Percentiles rank a stretch among this genome's conserved stretches.
Evolutionary conservation across 2,888 invertebrate genomes (phyloP).

Genomic region (Yponomeuta malinellus): DNA sequence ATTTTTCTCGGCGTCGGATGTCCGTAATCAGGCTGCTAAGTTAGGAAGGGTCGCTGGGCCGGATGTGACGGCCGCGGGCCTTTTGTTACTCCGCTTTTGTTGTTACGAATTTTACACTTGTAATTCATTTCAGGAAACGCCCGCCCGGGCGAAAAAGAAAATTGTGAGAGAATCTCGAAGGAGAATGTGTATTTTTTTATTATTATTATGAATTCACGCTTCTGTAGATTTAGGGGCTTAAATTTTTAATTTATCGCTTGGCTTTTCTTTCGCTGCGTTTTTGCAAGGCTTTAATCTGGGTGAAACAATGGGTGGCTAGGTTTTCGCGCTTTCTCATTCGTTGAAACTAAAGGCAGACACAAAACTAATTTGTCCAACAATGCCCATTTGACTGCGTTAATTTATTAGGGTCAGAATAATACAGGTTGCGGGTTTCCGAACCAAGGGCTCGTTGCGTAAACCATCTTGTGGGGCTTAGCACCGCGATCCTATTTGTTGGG

Average conservation of each 20-base stretch:
- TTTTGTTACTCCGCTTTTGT: constrained; percentile 74
- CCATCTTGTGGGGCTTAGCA: constrained; percentile 46
- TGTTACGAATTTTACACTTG: constrained; percentile 76
- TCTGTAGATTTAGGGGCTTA: constrained; percentile 46
- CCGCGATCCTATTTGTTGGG: constrained; percentile 61
- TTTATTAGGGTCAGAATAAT: constrained; percentile 75
- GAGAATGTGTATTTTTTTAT: constrained; percentile 57
- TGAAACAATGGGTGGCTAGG: background rate
- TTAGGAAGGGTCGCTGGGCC: constrained; percentile 67
- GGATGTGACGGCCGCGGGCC: constrained; percentile 73
- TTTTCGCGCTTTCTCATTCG: background rate
- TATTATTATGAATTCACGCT: constrained; percentile 57
- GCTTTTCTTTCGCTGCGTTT: background rate
- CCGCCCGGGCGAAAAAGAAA: constrained; percentile 70
- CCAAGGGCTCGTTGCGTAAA: constrained; percentile 63
- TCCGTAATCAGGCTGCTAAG: constrained; percentile 75
- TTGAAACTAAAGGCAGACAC: constrained; percentile 27
- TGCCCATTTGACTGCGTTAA: constrained; percentile 65
- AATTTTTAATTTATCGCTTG: constrained; percentile 33
- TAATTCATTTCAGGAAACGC: constrained; percentile 75
- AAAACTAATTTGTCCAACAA: constrained; percentile 66
- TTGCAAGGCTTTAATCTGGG: background rate
- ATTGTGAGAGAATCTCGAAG: constrained; percentile 70
- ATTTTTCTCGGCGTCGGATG: constrained; percentile 67
- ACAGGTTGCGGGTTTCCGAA: constrained; percentile 68